Evolutionary conservation across 2,888 invertebrate species (phyloP).

Genomic region (Amitus sp.): DNA sequence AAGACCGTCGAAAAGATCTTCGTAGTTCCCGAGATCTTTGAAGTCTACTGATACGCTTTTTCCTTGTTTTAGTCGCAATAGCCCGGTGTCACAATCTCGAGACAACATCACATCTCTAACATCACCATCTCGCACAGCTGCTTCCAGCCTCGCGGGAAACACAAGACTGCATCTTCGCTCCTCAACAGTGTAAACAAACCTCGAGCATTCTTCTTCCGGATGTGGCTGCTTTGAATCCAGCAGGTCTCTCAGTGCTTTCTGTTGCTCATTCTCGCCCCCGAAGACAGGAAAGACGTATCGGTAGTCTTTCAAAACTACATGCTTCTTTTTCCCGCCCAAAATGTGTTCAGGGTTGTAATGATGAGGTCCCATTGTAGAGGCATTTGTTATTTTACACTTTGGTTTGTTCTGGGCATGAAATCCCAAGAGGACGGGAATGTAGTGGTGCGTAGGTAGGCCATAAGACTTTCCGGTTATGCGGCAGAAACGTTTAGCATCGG

Average conservation of each 20-base stretch:
- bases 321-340: conserved; percentile 75
- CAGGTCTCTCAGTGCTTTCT: conserved; percentile 72
- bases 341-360: conserved; percentile 71
- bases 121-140: conserved; percentile 81
- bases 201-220: conserved; percentile 69
- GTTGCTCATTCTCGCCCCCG: conserved; percentile 75
- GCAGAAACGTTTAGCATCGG: conserved; percentile 83
- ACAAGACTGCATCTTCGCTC: conserved; percentile 80
- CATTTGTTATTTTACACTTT: conserved; percentile 75
- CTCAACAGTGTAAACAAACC: conserved; percentile 80
- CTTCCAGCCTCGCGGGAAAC: conserved; percentile 78
- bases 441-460: conserved; percentile 79
- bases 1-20: conserved; percentile 75
- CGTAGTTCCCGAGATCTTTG: conserved; percentile 70
- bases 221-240: conserved; percentile 69
- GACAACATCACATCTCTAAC: conserved; percentile 81
- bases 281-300: conserved; percentile 80
- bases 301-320: conserved; percentile 75
- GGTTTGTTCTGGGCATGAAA: conserved; percentile 64
- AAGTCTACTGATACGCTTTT: conserved; percentile 80
- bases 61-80: conserved; percentile 78
- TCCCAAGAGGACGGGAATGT: conserved; percentile 79
- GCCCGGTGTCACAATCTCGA: conserved; percentile 78
- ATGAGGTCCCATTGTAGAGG: conserved; percentile 72
- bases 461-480: conserved; percentile 83